Base-by-base conservation (phyloP, 2,888 invertebrate species). In the Atrina japonica region DNA sequence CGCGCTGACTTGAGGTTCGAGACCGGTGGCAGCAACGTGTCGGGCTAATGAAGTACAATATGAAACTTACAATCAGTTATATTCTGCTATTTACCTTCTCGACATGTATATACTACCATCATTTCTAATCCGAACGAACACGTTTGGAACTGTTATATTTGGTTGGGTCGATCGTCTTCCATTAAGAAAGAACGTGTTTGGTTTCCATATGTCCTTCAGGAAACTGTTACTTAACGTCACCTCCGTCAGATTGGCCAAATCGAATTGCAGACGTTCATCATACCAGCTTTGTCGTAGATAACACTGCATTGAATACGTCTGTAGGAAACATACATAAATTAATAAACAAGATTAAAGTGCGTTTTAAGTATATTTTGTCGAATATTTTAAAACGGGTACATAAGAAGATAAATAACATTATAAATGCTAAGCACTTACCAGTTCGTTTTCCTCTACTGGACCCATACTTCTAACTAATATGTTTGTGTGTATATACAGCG, bases 81-180 rank as follows among this genome's bases (percentile, higher is more conserved):
- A n/a, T n/a, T n/a, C n/a, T 25, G 6, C 25, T 25, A 16, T n/a
- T 52, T 25, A 86, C 86, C 87, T 81, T 65, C 84, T 74, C 0
- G 86, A 86, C 71, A 86, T 80, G 74, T 86, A 86, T 7, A 87
- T 78, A 18, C 83, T 71, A 5, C 87, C 87, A 43, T 86, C 84
- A 29, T 83, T 71, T 23, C 84, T 66, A n/a, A 98, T 95, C 75
- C 98, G 92, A 43, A 98, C 92, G 81, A 98, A 92, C 91, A 97
- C 97, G 91, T 98, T 98, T 0, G 97, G 97, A 18, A 96, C 96
- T 0, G 98, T 98, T 80, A 98, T 97, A 35, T 96, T 97, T 91
- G 98, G 98, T 55, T 98, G 95, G 86, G 97, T 97, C 14, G 97
- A 97, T 82, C 86, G 84, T 30, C 82, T 82, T 11, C 90, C 90